These are phyloP conservation scores for Bufo bufo DNA, from an alignment of 2,113 vertebrate genomes.

Conservation along the genomic window DNA sequence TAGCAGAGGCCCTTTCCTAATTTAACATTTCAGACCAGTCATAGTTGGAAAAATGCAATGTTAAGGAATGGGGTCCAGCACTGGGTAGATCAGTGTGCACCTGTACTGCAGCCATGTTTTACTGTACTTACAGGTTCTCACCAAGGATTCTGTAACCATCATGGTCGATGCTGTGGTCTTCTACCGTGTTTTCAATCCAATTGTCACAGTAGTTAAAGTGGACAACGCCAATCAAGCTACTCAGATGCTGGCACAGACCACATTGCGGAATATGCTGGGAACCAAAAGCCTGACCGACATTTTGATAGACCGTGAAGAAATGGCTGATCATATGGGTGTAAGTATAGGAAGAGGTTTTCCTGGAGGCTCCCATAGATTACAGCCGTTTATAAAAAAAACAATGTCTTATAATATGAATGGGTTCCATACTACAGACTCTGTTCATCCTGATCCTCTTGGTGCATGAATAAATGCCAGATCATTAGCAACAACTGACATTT, in stretches of 20 bases:
- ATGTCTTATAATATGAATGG: too few species aligned
- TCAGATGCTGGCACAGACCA: slow-evolving; percentile 69
- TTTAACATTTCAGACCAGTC: too few species aligned
- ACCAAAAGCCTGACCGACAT: slow-evolving; percentile 68
- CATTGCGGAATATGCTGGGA: slow-evolving; percentile 69
- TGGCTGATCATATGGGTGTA: slow-evolving; percentile 66
- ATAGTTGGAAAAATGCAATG: too few species aligned
- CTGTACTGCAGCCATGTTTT: neutral
- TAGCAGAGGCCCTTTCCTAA: too few species aligned
- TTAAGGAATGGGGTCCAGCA: too few species aligned
- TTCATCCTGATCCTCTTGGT: too few species aligned
- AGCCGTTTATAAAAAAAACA: too few species aligned
- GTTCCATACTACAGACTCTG: too few species aligned
- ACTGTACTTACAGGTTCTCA: slow-evolving; percentile 64
- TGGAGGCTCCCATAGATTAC: too few species aligned
- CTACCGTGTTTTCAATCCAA: slow-evolving; percentile 69
- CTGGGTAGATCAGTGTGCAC: neutral
- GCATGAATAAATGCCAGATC: too few species aligned
- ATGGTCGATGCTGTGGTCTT: slow-evolving; percentile 72
- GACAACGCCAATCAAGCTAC: slow-evolving; percentile 65
- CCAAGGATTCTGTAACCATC: slow-evolving; percentile 70
- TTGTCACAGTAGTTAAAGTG: slow-evolving; percentile 64
- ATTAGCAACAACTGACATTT: too few species aligned
- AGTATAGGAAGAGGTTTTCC: neutral
- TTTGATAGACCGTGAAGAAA: slow-evolving; percentile 63